Base-by-base conservation (phyloP, 2,113 vertebrate genomes). In the Ammodytes dubius region DNA sequence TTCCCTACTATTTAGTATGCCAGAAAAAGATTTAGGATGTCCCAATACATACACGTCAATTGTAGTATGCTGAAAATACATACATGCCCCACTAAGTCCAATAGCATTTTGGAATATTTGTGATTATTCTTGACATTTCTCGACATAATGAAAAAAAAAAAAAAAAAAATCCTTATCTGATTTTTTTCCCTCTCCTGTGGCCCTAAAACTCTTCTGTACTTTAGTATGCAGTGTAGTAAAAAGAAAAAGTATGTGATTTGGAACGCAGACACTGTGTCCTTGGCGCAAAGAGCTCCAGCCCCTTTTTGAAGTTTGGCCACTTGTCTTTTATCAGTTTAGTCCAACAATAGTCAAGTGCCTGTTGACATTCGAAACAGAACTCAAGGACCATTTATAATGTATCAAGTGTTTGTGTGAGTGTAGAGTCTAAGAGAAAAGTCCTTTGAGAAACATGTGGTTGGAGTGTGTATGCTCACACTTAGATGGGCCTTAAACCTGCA, bases 391-490 rank as follows among this genome's bases (percentile, higher is more conserved):
- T 60, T 75, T 68, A 45, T 68, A 1, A 4, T 6, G 58, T 49
- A 63, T 82, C 59, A 6, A 86, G 76, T 76, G 87, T 83, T 80
- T 75, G 77, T 80, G 83, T 61, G 54, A 56, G 37, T 60, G 79
- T 77, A 76, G 79, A 74, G 63, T 54, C 50, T 49, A 50, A 68
- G 14, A 68, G 6, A 65, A 65, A 40, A 52, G 69, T 72, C 39
- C 27, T 81, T 39, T 14, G 59, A 70, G 11, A 37, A 27, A 60
- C 60, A 47, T 53, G 42, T 19, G 56, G 53, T 42, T 14, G 43
- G 50, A 13, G 57, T 65, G 40, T 71, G 72, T 19, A 4, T 13
- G 40, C 50, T 35, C 54, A 13, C 17, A 52, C 3, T 2, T 10
- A 3, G n/a, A 76, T 4, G 70, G 12, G 6, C 37, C 75, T 79